Conservation (phyloP, 1,140 invertebrate species). For the Ips typographus region DNA sequence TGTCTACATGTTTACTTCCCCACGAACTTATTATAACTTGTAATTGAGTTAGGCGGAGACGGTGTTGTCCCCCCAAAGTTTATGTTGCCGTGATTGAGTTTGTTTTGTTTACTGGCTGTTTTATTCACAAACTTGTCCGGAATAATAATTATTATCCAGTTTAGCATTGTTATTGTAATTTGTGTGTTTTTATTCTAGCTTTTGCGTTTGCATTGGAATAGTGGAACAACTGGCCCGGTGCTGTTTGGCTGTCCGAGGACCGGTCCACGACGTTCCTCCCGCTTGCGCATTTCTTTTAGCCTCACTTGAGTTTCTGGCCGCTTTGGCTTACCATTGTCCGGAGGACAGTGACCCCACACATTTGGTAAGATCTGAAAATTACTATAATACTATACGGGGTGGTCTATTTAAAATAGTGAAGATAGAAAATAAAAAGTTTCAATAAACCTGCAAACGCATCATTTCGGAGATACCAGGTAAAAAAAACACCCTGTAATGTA, state of each 20-base stretch:
- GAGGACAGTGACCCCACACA: slow-evolving; percentile 51
- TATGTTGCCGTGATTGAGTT: slow-evolving; percentile 1
- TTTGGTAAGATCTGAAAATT: slow-evolving; percentile 40
- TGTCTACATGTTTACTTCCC: neutral
- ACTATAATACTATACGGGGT: no score
- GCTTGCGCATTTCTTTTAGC: slow-evolving; percentile 50
- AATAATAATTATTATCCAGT: no score
- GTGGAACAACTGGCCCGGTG: slow-evolving; percentile 67
- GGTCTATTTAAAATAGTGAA: no score
- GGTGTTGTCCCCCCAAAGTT: neutral
- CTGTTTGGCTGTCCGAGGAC: slow-evolving; percentile 63
- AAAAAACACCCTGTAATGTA: no score
- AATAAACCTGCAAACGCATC: no score
- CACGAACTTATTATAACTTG: slow-evolving; percentile 9
- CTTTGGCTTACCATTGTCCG: slow-evolving; percentile 54
- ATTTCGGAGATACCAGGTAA: no score
- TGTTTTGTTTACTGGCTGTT: neutral
- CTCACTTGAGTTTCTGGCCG: slow-evolving; percentile 60
- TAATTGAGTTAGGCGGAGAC: slow-evolving; percentile 8
- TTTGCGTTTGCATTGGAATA: slow-evolving; percentile 66
- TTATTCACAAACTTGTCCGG: neutral
- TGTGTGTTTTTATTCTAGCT: slow-evolving; percentile 56
- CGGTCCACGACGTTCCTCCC: slow-evolving; percentile 59
- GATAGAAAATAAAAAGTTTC: no score
- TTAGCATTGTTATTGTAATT: no score